Conservation (phyloP, 2,797 vertebrate species). For the Sciurus vulgaris region DNA sequence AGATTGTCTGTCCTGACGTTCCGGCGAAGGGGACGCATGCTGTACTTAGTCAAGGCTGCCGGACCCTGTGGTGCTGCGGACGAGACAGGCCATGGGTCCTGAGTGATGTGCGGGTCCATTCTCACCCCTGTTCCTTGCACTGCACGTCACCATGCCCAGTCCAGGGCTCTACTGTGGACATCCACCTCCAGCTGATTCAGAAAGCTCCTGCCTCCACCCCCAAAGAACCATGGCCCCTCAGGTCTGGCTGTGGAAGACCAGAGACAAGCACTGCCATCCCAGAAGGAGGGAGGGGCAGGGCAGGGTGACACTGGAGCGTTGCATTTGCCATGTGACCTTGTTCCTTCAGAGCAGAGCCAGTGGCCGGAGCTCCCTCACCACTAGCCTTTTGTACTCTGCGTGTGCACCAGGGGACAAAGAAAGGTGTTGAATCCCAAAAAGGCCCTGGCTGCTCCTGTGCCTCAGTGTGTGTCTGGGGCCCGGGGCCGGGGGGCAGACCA, state of each 20-base stretch:
- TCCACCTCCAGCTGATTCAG: not conserved
- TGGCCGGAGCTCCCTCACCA: slow-evolving; percentile 47
- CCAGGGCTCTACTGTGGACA: not conserved
- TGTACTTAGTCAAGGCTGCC: not conserved
- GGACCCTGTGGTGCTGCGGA: not conserved
- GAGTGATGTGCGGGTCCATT: not conserved
- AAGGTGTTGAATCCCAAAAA: not conserved
- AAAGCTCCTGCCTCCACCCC: not conserved
- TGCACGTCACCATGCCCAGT: not conserved
- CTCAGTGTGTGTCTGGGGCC: not conserved
- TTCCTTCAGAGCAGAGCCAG: slow-evolving; percentile 71
- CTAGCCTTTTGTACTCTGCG: slow-evolving; percentile 51
- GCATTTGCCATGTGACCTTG: not conserved
- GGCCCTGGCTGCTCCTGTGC: not conserved
- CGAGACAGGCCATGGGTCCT: not conserved
- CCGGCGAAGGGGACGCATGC: not conserved
- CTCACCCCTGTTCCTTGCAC: no score
- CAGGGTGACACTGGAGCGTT: not conserved
- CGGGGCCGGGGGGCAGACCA: not conserved
- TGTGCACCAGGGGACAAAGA: slow-evolving; percentile 49
- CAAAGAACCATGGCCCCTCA: not conserved
- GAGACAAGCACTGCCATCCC: not conserved
- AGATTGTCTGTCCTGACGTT: not conserved
- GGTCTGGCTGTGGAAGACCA: not conserved
- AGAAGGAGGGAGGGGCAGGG: not conserved